Conservation (phyloP, 92 coral and sea anemone genomes). For the Bergia sp. region DNA sequence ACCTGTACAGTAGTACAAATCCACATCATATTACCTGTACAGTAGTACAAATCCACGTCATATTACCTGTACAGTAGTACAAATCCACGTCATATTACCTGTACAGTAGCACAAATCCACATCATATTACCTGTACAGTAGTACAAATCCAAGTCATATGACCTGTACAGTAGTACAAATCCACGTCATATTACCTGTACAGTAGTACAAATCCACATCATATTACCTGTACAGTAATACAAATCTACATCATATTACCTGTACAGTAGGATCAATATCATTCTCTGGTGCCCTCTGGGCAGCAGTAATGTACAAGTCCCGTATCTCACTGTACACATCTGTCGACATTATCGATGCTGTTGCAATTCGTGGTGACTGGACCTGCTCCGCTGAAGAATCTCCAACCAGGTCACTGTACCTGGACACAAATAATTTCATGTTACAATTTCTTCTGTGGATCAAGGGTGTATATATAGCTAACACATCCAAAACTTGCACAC, state of each 20-base stretch:
- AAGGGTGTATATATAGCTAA: not conserved
- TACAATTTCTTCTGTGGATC: not conserved
- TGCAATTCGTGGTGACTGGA: conserved; percentile 65
- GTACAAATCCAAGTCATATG: too few relatives aligned
- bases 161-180: not conserved
- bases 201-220: not conserved
- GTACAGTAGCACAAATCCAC: too few relatives aligned
- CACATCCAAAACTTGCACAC: too few relatives aligned
- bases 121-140: too few relatives aligned
- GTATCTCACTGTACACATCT: conserved; percentile 95
- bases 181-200: not conserved
- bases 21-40: too few relatives aligned
- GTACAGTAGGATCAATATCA: conserved; percentile 88
- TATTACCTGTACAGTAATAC: conserved; percentile 77
- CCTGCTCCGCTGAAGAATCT: conserved; percentile 54
- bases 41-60: too few relatives aligned
- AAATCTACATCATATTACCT: conserved; percentile 53
- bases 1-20: too few relatives aligned
- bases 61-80: too few relatives aligned
- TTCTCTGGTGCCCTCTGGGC: conserved; percentile 94
- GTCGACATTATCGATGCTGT: conserved; percentile 91
- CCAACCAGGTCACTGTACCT: conserved; percentile 86
- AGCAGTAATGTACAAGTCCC: conserved; percentile 87
- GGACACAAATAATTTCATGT: not conserved
- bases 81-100: too few relatives aligned